Evolutionary conservation across 2,888 invertebrate species (phyloP).

Genomic region (Venustoraphidia nigricollis): DNA sequence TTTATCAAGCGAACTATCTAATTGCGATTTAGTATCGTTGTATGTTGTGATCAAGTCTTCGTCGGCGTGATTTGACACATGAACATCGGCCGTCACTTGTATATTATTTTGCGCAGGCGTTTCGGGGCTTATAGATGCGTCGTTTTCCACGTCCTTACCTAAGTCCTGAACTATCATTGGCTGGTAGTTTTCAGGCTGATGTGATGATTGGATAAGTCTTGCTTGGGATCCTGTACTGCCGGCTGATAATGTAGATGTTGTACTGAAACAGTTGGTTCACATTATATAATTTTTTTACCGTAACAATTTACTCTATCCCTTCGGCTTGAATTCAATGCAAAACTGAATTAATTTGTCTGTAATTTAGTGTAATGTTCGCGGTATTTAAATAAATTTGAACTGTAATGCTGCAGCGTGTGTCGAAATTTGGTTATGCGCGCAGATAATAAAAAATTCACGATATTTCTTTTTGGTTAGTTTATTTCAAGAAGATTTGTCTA

Average conservation of each 20-base stretch:
- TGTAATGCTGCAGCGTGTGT: no score
- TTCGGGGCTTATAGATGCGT: conserved; percentile 4
- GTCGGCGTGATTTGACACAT: conserved; percentile 15
- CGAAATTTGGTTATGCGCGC: no score
- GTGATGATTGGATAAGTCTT: conserved; percentile 82
- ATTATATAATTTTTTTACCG: no score
- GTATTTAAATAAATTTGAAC: no score
- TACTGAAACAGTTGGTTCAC: conserved; percentile 35
- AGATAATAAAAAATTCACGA: no score
- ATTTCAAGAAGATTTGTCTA: no score
- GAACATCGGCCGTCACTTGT: conserved; percentile 29
- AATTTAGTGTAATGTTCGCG: no score
- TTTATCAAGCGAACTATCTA: conserved; percentile 1
- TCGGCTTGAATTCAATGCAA: no score
- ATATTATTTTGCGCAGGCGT: conserved; percentile 31
- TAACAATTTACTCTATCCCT: no score
- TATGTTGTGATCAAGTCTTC: background rate
- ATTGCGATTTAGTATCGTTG: background rate
- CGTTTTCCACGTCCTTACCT: conserved; percentile 46
- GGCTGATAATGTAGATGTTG: conserved; percentile 84
- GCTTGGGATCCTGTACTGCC: conserved; percentile 90
- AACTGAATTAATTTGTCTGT: no score
- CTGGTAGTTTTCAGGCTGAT: conserved; percentile 84
- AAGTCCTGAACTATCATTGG: conserved; percentile 76
- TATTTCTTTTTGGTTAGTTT: no score